Evolutionary conservation across 2,888 invertebrate species (phyloP).

Genomic region (Athalia rosae): DNA sequence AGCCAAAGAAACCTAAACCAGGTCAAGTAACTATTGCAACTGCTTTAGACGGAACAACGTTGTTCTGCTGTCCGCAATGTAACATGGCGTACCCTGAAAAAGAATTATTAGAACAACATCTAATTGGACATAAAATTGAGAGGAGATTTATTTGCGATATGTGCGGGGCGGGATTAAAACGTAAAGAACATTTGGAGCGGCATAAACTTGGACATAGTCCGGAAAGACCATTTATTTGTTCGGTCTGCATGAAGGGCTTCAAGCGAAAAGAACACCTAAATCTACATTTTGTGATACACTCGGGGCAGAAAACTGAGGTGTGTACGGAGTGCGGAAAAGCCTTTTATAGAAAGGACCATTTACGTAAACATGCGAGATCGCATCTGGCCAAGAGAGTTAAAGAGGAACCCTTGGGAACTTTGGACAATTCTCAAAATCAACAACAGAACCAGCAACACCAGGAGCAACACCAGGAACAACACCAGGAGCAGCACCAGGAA

Average conservation of each 20-base stretch:
- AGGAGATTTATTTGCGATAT: slow-evolving; percentile 86
- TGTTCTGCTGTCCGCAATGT: slow-evolving; percentile 88
- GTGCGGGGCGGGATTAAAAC: slow-evolving; percentile 85
- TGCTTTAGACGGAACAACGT: slow-evolving; percentile 83
- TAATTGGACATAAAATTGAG: slow-evolving; percentile 87
- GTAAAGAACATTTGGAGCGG: slow-evolving; percentile 86
- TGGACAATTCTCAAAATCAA: slow-evolving; percentile 71
- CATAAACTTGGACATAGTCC: slow-evolving; percentile 89
- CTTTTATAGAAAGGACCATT: slow-evolving; percentile 87
- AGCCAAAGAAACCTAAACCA: slow-evolving; percentile 86
- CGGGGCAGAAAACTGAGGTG: slow-evolving; percentile 88
- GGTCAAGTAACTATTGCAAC: slow-evolving; percentile 86
- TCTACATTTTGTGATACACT: slow-evolving; percentile 89
- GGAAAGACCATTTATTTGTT: slow-evolving; percentile 86
- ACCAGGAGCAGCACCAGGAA: slow-evolving; percentile 62
- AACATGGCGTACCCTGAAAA: slow-evolving; percentile 89
- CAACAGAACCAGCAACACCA: slow-evolving; percentile 62
- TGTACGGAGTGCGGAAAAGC: slow-evolving; percentile 87
- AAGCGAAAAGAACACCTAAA: slow-evolving; percentile 89
- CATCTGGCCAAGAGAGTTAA: slow-evolving; percentile 86
- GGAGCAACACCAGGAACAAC: slow-evolving; percentile 57
- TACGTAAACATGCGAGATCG: slow-evolving; percentile 86
- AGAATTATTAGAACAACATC: slow-evolving; percentile 85
- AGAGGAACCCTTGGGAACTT: slow-evolving; percentile 75
- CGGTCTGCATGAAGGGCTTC: slow-evolving; percentile 86